These are phyloP conservation scores for Masnerella sp. DNA, from an alignment of 2,888 invertebrate species.

Conservation along the genomic window DNA sequence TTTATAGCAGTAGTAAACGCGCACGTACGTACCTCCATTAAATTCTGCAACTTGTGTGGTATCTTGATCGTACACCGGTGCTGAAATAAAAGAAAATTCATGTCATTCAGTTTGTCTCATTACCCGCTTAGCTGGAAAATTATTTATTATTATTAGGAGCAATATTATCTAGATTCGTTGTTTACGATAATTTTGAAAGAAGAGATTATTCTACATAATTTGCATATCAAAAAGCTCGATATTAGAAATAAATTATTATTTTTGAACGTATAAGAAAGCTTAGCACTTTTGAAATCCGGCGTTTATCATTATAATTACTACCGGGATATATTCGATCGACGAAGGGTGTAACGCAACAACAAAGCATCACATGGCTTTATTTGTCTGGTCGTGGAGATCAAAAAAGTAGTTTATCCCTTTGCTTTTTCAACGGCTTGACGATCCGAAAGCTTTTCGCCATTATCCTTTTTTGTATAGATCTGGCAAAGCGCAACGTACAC, in stretches of 20 bases:
- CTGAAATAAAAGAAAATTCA: constrained; percentile 68
- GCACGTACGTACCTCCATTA: constrained; percentile 68
- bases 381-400: too few species aligned
- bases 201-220: constrained; percentile 13
- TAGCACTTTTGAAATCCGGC: constrained; percentile 31
- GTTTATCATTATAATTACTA: constrained; percentile 72
- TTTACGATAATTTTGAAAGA: constrained; percentile 18
- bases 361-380: constrained; percentile 70
- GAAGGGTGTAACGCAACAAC: constrained; percentile 63
- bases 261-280: constrained; percentile 41
- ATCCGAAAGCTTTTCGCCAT: too few species aligned
- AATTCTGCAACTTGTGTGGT: constrained; percentile 76
- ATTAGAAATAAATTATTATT: constrained; percentile 39
- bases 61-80: constrained; percentile 76
- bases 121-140: constrained; percentile 25
- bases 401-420: too few species aligned
- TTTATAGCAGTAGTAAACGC: constrained; percentile 40
- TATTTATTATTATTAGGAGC: constrained; percentile 34
- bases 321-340: constrained; percentile 64
- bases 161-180: constrained; percentile 33
- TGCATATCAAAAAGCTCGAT: constrained; percentile 32
- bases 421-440: too few species aligned
- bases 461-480: too few species aligned
- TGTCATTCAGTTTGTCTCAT: constrained; percentile 23
- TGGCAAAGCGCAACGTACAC: too few species aligned